A percentile compares a stretch with the other conserved stretches of the same genome.
phyloP scores from a whole-genome alignment of 2,113 vertebrate species.

The Pygoscelis adeliae region DNA sequence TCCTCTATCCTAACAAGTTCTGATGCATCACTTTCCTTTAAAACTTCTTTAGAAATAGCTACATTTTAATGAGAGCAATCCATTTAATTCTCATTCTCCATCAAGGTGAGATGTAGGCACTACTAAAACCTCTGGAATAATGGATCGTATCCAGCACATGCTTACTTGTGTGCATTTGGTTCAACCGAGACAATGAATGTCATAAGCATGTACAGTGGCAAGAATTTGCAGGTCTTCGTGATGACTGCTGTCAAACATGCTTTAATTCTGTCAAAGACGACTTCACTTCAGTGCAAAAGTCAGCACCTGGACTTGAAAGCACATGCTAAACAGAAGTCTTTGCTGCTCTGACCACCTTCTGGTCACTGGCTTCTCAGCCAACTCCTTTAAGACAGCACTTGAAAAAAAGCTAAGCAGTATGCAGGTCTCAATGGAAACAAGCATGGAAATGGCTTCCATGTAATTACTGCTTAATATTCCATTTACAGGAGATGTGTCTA shows the following conservation, averaged over 20 bases:
- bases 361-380: neutral
- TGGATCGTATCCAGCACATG: neutral
- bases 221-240: neutral
- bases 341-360: neutral
- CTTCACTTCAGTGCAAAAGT: neutral
- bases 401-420: neutral
- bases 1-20: neutral
- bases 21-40: neutral
- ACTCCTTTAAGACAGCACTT: neutral
- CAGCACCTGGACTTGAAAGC: neutral
- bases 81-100: neutral
- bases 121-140: neutral
- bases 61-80: neutral
- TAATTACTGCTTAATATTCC: neutral
- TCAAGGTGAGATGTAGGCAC: neutral
- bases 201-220: rapidly evolving
- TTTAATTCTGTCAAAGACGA: neutral
- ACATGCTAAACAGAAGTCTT: neutral
- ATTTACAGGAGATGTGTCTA: neutral
- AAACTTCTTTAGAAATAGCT: neutral
- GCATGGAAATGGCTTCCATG: neutral
- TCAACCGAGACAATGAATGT: neutral
- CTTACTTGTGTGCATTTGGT: neutral
- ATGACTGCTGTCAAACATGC: neutral
- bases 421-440: neutral